Conservation (phyloP, 2,113 vertebrate genomes). For the Brachypodius melanocephalos region DNA sequence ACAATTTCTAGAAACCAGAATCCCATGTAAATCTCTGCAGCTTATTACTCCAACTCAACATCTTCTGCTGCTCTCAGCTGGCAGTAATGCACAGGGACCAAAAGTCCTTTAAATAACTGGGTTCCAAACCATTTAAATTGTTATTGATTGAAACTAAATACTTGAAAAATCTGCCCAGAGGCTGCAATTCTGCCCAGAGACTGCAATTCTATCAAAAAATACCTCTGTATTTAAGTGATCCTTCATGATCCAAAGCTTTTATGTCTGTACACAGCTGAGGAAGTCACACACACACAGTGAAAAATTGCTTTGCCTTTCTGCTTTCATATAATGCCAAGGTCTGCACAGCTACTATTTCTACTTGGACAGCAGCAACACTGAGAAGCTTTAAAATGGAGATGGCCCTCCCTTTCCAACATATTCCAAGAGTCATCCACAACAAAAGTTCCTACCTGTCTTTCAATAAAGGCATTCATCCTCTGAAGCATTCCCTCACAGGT, state of each 20-base stretch:
- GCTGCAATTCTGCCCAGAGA: not conserved
- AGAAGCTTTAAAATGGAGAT: not conserved
- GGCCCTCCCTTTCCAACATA: not conserved
- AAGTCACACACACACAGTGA: not conserved
- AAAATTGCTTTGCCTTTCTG: not conserved
- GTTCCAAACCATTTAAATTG: not conserved
- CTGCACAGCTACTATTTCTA: not conserved
- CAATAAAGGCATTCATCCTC: conserved; percentile 94
- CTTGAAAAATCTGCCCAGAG: not conserved
- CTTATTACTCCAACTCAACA: not conserved
- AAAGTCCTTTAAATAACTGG: not conserved
- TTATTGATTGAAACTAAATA: not conserved
- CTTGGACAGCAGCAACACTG: not conserved
- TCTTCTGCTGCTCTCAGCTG: not conserved
- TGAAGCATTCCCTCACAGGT: conserved; percentile 98
- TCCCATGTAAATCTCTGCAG: not conserved
- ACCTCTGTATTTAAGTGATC: not conserved
- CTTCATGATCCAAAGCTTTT: not conserved
- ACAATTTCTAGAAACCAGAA: conserved; percentile 1
- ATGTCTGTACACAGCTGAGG: not conserved
- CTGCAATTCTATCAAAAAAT: not conserved
- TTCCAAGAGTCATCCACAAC: not conserved
- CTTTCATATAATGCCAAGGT: not conserved
- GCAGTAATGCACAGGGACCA: not conserved
- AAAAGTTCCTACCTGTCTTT: conserved; percentile 85